Base-by-base conservation (phyloP, 2,797 vertebrate species). In the Hylomyscus alleni region DNA sequence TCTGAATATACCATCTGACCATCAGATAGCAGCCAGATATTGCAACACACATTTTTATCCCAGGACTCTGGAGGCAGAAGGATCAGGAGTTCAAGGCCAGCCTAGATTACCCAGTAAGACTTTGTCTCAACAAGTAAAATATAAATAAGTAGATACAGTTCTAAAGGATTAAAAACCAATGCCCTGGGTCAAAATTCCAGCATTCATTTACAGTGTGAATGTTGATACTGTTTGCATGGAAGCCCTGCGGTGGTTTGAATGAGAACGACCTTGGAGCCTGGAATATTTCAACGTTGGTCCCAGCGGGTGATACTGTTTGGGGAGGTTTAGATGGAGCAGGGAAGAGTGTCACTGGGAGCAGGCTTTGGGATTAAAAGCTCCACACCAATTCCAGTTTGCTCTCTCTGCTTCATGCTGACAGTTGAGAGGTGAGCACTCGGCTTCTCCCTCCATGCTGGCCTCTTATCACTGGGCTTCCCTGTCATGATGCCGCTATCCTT, bases 121-220 rank as follows among this genome's bases (percentile, higher is more conserved):
- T 56, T 60, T n/a, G 29, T 17, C 56, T 89, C 40, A 62, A 65
- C 83, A 52, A 37, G 14, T 65, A 12, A 52, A 90, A 50, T 72
- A 37, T 34, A 67, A 47, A 47, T n/a, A 24, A 58, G 75, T 37
- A 91, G 19, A 62, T 76, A 72, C 29, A 72, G 58, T 91, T 87
- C 77, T 62, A 81, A 80, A 87, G 72, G n/a, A 47, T 76, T 76
- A 94, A 84, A 58, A 88, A 85, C 15, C 76, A 81, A 65, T 37
- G 78, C 12, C 31, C 90, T 3, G 75, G 44, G 72, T 78, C 54
- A 90, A 93, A 95, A 92, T 82, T 34, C 47, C 15, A 90, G 72
- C 20, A 80, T 69, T 77, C 44, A 88, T 77, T 91, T 91, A 69
- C 19, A 78, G 65, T 65, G 77, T 84, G 62, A 56, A 87, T 87